Base-by-base conservation (phyloP, 2,797 vertebrate species). In the Remorina albescens region DNA sequence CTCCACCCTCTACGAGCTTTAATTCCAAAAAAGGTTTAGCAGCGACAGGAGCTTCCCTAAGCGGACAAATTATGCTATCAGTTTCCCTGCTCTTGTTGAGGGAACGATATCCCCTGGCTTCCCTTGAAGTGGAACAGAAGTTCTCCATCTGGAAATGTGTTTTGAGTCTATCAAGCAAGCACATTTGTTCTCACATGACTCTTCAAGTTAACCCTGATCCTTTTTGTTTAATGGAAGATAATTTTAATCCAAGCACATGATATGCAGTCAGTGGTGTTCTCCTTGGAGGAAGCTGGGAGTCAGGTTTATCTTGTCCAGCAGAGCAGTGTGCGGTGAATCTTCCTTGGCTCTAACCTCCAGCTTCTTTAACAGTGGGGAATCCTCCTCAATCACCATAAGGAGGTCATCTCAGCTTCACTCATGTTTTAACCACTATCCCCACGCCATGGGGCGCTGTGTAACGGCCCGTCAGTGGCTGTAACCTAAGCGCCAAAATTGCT, bases 41-140 rank as follows among this genome's bases (percentile, higher is more conserved):
- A 91, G 87, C 86, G 91, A 95, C 93, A 92, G 89, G 80, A 90
- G 89, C 88, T 94, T 86, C 90, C 84, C 93, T 92, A 92, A 95
- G 95, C 91, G 94, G 84, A 91, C 94, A 95, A 95, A 97, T 97
- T 95, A 96, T 95, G 93, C 95, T 97, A 96, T 97, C 95, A 78
- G 88, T 95, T 97, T 98, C 80, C 79, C 12, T 11, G 34, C 87
- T 87, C 83, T 85, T 23, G 62, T 72, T 81, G 62, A 54, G 41
- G 61, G 68, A 67, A 76, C 63, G 74, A 73, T 76, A 85, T 70
- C 4, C 64, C 60, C 78, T 50, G 66, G 70, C 78, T 76, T 79
- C 44, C 68, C 65, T 65, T 71, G 54, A 82, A 73, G 28, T 58
- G 3, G 25, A 67, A n/a, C 64, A 76, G 57, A 86, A 51, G 51